Conservation (phyloP, 1,140 invertebrate genomes). For the Bombus affinis region DNA sequence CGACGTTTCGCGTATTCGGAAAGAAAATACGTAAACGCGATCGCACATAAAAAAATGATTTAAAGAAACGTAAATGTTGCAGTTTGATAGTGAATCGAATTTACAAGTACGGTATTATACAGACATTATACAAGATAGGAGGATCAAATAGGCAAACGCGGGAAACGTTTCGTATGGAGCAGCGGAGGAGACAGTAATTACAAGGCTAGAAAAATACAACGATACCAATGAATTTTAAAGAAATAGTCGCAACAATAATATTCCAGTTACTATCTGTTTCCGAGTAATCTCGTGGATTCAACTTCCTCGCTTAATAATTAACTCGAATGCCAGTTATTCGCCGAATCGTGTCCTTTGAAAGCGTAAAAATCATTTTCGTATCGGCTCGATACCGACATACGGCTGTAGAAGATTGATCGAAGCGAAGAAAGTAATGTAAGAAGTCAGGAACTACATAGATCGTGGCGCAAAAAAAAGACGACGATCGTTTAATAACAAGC, state of each 20-base stretch:
- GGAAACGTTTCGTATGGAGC: not conserved
- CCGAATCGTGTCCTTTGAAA: not conserved
- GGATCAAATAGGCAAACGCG: not conserved
- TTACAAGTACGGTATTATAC: not conserved
- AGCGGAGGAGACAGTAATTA: not conserved
- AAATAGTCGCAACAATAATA: not conserved
- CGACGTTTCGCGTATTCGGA: too few relatives aligned
- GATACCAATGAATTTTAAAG: not conserved
- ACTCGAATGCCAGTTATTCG: not conserved
- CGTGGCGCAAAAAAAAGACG: too few relatives aligned
- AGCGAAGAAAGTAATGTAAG: slow-evolving; percentile 8
- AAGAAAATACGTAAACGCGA: not conserved
- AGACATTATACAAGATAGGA: not conserved
- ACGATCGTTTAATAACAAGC: slow-evolving; percentile 22
- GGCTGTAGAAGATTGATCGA: not conserved
- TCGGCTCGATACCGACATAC: not conserved
- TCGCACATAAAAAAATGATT: not conserved
- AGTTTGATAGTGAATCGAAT: not conserved
- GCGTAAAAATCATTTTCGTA: not conserved
- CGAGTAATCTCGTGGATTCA: not conserved
- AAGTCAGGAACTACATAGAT: not conserved
- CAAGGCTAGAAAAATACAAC: not conserved
- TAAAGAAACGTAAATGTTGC: not conserved
- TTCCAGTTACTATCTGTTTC: not conserved
- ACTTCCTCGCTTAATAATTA: not conserved